These are phyloP conservation scores for Heterocephalus glaber DNA, from an alignment of 2,113 vertebrate species.

Conservation along the genomic window DNA sequence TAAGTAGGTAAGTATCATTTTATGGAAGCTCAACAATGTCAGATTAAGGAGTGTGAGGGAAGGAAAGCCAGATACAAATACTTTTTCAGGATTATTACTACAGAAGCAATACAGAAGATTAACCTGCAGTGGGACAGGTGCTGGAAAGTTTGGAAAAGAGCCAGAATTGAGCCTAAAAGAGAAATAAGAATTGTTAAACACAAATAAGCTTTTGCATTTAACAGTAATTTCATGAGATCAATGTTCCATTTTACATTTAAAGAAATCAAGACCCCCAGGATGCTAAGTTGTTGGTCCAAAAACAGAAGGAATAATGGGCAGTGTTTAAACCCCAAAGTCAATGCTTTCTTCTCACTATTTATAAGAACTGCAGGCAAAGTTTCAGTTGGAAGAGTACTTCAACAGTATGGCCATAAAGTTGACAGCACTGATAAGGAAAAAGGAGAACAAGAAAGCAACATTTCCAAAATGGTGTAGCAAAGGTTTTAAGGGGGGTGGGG, in stretches of 20 bases:
- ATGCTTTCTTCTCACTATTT: not conserved
- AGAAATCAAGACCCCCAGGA: constrained; percentile 49
- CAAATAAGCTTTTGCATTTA: not conserved
- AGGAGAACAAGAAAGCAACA: not conserved
- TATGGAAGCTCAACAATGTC: not conserved
- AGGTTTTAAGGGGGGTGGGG: not conserved
- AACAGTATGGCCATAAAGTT: not conserved
- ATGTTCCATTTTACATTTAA: constrained; percentile 20
- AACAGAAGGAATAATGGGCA: not conserved
- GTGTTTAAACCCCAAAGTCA: not conserved
- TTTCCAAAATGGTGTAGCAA: not conserved
- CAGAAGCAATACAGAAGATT: not conserved
- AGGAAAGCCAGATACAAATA: not conserved
- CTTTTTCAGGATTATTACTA: constrained; percentile 11
- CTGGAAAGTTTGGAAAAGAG: not conserved
- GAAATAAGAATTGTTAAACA: not conserved
- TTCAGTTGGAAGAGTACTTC: not conserved
- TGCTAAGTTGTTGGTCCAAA: not conserved
- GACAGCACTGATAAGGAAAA: not conserved
- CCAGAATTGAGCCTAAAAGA: not conserved
- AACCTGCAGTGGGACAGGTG: not conserved
- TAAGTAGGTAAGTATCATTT: not conserved
- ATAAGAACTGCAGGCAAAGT: not conserved
- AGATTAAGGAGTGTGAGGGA: not conserved
- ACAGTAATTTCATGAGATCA: constrained; percentile 29